phyloP scores from a whole-genome alignment of 2,113 vertebrate species.

The Gavialis gangeticus region DNA sequence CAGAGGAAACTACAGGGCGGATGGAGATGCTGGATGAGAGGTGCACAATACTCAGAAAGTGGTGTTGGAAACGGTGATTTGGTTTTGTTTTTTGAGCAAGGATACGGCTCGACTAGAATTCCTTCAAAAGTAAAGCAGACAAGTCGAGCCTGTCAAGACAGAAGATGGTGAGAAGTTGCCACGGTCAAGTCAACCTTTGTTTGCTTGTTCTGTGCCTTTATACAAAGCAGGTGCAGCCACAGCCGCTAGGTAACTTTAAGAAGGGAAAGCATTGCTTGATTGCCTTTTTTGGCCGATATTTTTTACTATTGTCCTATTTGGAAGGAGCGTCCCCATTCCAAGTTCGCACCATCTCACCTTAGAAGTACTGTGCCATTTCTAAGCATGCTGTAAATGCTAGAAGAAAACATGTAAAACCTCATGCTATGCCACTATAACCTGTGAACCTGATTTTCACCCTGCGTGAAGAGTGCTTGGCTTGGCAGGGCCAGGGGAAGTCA shows the following conservation, averaged over 20 bases:
- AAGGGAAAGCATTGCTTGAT: background rate
- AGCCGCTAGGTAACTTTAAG: background rate
- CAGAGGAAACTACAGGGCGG: background rate
- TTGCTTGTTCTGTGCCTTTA: background rate
- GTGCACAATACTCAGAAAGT: background rate
- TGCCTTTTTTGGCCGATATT: too few species aligned
- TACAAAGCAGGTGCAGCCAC: background rate
- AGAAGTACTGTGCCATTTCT: fast-evolving
- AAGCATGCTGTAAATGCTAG: fast-evolving
- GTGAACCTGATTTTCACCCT: background rate
- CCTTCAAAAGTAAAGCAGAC: background rate
- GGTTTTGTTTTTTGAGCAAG: background rate
- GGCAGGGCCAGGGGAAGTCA: background rate
- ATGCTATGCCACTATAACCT: background rate
- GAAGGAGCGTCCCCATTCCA: background rate
- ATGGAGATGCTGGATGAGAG: background rate
- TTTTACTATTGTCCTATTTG: background rate
- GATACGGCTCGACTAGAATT: background rate
- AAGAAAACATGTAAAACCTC: background rate
- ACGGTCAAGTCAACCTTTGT: background rate
- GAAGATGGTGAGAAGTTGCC: background rate
- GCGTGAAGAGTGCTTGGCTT: background rate
- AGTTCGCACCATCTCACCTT: background rate
- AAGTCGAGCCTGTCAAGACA: background rate
- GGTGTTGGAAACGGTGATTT: background rate